Conservation (phyloP, 1,140 invertebrate species). For the Goniozus legneri region DNA sequence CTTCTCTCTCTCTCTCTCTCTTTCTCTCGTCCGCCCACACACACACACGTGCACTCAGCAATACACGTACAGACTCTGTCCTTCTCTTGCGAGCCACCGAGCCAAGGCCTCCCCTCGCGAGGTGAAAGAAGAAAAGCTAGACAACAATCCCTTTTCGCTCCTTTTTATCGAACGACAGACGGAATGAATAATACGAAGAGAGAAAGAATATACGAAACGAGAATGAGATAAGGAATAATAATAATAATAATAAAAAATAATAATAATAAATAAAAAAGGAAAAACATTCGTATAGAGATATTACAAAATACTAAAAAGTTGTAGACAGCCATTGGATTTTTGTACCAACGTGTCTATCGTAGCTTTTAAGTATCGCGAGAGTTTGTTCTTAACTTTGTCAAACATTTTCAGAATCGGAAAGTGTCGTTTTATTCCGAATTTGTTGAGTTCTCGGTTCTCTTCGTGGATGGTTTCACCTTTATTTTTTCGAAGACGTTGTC, state of each 20-base stretch:
- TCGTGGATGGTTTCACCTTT: neutral
- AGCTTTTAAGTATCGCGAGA: slow-evolving; percentile 40
- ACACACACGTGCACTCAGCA: too few species aligned
- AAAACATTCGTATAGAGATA: too few species aligned
- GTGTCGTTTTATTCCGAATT: too few species aligned
- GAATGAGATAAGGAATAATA: neutral
- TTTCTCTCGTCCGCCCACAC: too few species aligned
- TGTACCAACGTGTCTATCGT: slow-evolving; percentile 51
- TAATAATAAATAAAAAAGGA: too few species aligned
- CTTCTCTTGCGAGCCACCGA: neutral
- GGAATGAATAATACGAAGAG: slow-evolving; percentile 11
- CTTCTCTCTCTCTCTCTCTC: slow-evolving; percentile 1
- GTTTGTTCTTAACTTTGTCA: too few species aligned
- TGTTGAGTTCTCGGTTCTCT: slow-evolving; percentile 22
- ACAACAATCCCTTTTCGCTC: slow-evolving; percentile 44
- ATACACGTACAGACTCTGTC: neutral
- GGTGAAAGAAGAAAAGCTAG: slow-evolving; percentile 26
- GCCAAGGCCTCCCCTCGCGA: slow-evolving; percentile 19
- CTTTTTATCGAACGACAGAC: too few species aligned
- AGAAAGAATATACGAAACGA: slow-evolving; percentile 1
- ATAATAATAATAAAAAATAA: too few species aligned
- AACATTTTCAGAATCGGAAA: too few species aligned
- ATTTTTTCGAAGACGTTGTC: neutral
- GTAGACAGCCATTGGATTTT: slow-evolving; percentile 51
- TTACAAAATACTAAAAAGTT: too few species aligned